These are phyloP conservation scores for Perithous albicinctus DNA, from an alignment of 2,888 invertebrate species.

Conservation along the genomic window DNA sequence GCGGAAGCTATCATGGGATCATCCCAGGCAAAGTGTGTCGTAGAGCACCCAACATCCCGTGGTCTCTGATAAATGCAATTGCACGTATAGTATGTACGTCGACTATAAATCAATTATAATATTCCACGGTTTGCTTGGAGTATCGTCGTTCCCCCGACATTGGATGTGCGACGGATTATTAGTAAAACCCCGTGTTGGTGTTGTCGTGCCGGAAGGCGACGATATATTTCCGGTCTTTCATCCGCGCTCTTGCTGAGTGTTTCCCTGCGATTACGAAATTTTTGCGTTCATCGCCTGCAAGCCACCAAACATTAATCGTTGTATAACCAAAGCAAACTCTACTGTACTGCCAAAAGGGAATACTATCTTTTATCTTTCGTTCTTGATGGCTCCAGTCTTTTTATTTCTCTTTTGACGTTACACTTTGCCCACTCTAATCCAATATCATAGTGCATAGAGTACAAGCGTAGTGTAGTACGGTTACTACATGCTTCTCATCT, in stretches of 20 bases:
- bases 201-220: constrained; percentile 82
- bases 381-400: constrained; percentile 31
- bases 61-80: constrained; percentile 82
- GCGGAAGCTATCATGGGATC: constrained; percentile 56
- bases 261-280: constrained; percentile 82
- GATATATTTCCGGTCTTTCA: constrained; percentile 78
- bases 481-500: constrained; percentile 27
- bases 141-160: constrained; percentile 69
- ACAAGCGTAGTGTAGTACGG: background rate
- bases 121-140: constrained; percentile 84
- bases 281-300: constrained; percentile 71
- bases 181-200: constrained; percentile 81
- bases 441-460: constrained; percentile 12
- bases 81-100: constrained; percentile 49
- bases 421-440: constrained; percentile 38
- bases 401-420: constrained; percentile 1
- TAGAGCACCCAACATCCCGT: constrained; percentile 57
- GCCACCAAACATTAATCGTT: constrained; percentile 42
- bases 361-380: constrained; percentile 35
- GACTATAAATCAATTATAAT: constrained; percentile 84
- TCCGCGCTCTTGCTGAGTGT: constrained; percentile 72
- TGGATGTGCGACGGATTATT: constrained; percentile 77
- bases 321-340: constrained; percentile 11
- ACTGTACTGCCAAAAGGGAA: background rate
- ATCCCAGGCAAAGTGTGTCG: constrained; percentile 58